Conservation (phyloP, 2,797 vertebrate genomes). For the Anas capensis region DNA sequence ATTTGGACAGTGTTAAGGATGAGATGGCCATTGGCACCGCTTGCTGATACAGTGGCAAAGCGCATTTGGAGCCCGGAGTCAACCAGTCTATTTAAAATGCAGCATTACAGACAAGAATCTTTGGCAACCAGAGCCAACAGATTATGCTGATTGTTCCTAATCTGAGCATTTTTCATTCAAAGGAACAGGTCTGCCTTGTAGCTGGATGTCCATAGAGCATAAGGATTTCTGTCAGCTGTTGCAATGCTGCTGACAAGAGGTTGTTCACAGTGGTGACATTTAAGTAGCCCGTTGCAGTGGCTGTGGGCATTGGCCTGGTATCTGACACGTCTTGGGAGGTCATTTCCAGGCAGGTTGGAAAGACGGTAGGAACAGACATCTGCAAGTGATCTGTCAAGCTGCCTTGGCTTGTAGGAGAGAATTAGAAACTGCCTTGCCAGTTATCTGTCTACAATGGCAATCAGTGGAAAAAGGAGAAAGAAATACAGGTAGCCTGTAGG, state of each 20-base stretch:
- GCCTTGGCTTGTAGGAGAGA: not conserved
- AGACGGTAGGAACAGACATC: not conserved
- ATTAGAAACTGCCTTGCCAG: not conserved
- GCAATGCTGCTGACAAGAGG: not conserved
- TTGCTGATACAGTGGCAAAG: not conserved
- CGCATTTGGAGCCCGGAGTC: not conserved
- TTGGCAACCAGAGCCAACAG: not conserved
- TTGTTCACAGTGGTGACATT: not conserved
- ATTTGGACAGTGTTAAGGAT: not conserved
- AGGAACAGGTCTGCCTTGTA: not conserved
- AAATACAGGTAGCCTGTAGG: not conserved
- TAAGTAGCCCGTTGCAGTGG: not conserved
- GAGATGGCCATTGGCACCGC: not conserved
- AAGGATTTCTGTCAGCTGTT: not conserved
- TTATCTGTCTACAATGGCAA: not conserved
- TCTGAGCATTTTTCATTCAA: not conserved
- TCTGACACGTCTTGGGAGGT: not conserved
- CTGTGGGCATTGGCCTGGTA: not conserved
- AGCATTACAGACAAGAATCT: not conserved
- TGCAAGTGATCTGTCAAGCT: conserved; percentile 15
- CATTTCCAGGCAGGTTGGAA: conserved; percentile 26
- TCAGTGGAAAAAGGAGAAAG: not conserved
- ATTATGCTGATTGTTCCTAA: not conserved
- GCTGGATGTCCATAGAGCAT: not conserved
- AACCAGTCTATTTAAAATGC: not conserved